These are phyloP conservation scores for Argyra leucocephala DNA, from an alignment of 2,888 invertebrate species.

Conservation along the genomic window DNA sequence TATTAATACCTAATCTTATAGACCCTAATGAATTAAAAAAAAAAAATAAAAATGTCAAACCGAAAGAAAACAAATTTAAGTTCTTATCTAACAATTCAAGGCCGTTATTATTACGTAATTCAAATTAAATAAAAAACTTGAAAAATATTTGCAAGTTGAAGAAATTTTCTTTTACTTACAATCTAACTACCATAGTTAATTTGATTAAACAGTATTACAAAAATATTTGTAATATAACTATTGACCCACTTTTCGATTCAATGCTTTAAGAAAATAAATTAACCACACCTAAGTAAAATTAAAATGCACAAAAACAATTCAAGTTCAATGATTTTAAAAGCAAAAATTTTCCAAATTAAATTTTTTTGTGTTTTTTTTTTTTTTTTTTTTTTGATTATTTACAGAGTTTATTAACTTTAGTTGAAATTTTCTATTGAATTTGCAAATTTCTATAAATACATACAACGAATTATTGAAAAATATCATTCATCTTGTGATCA, in stretches of 20 bases:
- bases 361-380: too few species aligned
- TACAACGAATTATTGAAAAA: neutral
- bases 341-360: neutral
- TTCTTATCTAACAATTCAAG: too few species aligned
- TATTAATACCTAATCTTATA: too few species aligned
- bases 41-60: too few species aligned
- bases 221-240: neutral
- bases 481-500: neutral
- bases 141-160: too few species aligned
- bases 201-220: neutral
- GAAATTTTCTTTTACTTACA: neutral
- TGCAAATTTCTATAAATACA: neutral
- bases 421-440: too few species aligned
- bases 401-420: too few species aligned
- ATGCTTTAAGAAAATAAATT: neutral
- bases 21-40: too few species aligned
- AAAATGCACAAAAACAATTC: neutral
- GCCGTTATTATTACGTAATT: too few species aligned
- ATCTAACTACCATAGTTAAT: neutral
- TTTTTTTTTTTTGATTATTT: too few species aligned
- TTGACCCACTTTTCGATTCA: neutral
- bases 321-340: conserved; percentile 1
- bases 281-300: neutral
- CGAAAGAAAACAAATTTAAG: too few species aligned
- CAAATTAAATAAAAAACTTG: too few species aligned